Conservation (phyloP, 2,113 vertebrate species). For the Dipodomys stephensi region DNA sequence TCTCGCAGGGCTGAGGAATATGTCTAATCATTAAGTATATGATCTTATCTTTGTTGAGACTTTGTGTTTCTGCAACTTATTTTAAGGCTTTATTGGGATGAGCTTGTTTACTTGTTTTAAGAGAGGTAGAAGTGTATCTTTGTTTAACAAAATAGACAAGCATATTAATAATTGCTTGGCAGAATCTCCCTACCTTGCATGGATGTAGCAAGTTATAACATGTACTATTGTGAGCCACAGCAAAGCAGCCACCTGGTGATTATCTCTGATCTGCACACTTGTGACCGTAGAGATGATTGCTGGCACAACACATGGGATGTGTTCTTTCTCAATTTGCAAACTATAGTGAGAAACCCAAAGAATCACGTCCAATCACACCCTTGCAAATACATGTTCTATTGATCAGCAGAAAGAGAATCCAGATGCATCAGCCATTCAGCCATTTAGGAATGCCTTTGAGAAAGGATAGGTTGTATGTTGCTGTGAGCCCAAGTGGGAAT, state of each 20-base stretch:
- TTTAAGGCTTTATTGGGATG: slow-evolving; percentile 62
- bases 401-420: neutral
- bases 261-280: neutral
- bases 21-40: neutral
- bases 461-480: neutral
- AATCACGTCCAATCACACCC: neutral
- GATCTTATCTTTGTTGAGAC: neutral
- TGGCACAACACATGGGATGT: neutral
- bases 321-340: slow-evolving; percentile 7
- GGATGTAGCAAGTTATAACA: slow-evolving; percentile 26
- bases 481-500: neutral
- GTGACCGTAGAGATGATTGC: neutral
- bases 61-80: slow-evolving; percentile 13
- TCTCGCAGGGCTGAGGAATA: neutral
- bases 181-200: neutral
- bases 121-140: neutral
- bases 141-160: slow-evolving; percentile 28
- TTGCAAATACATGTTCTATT: neutral
- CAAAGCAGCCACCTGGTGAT: neutral
- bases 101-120: slow-evolving; percentile 59
- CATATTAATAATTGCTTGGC: slow-evolving; percentile 23
- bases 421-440: neutral
- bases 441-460: neutral
- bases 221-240: neutral
- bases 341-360: neutral